Base-by-base conservation (phyloP, 2,888 invertebrate species). In the Erebia ligea region DNA sequence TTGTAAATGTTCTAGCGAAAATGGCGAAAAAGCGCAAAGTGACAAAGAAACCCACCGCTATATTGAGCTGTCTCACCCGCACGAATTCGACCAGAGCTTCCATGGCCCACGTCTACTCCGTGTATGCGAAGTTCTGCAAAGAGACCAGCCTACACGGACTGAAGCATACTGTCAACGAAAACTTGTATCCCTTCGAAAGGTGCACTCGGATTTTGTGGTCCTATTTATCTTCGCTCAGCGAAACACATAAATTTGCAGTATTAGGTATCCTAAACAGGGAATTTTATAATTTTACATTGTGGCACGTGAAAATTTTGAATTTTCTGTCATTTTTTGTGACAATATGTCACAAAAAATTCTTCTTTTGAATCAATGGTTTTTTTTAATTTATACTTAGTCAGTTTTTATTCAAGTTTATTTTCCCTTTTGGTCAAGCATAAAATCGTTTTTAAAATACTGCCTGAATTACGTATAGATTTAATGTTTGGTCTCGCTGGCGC, bases 131-230 rank as follows among this genome's bases (percentile, higher is more conserved):
- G 21, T 93, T 92, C 79, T 91, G 91, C 78, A 75, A 81, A 68
- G 91, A 92, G 76, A 93, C 93, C 19, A 88, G 89, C 0, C 75
- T 93, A 82, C 93, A 93, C 78, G 93, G 93, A 25, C 76, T 92
- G 64, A 91, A 90, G 75, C 92, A 92, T 86, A 91, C 92, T 80
- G 92, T 93, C 1, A 84, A 89, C 13, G 83, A 79, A 0, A 82
- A 86, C 75, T 79, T 89, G 3, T 91, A 92, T 82, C 88, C 86
- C 82, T 76, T 88, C 25, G 92, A 92, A 80, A 86, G 92, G 92
- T 92, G 80, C 56, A 59, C 34, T n/a, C 40, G 34, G 4, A 59
- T 15, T 21, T 62, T 11, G 25, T 4, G 67, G 45, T 58, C 67
- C 57, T 65, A 66, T 34, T 45, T 10, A 11, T 8, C 17, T 62